Conservation (phyloP, 2,113 vertebrate genomes). For the Vimba vimba region DNA sequence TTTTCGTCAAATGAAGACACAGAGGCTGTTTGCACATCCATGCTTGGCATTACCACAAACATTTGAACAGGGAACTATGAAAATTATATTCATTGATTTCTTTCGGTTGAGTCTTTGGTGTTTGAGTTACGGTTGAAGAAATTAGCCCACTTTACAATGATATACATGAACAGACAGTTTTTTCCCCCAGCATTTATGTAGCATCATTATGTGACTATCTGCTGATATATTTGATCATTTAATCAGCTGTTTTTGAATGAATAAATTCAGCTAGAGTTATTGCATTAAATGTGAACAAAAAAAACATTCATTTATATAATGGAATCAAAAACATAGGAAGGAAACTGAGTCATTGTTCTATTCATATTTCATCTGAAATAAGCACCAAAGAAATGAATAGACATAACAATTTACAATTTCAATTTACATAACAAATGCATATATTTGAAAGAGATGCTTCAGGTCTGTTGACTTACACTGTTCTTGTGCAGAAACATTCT, state of each 20-base stretch:
- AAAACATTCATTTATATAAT: not conserved
- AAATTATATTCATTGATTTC: slow-evolving; percentile 73
- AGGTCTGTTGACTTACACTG: not conserved
- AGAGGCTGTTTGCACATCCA: slow-evolving; percentile 66
- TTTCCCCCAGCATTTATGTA: slow-evolving; percentile 20
- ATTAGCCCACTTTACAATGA: slow-evolving; percentile 61
- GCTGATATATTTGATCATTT: not conserved
- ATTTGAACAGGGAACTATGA: slow-evolving; percentile 62
- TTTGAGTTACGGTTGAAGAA: slow-evolving; percentile 69
- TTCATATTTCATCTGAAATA: not conserved
- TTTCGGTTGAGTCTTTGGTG: slow-evolving; percentile 66
- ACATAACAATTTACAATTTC: too few relatives aligned
- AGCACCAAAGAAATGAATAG: not conserved
- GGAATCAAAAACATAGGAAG: not conserved
- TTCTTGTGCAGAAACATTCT: not conserved
- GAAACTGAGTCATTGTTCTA: not conserved
- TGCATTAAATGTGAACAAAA: not conserved
- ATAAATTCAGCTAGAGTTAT: not conserved
- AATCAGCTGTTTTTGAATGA: too few relatives aligned
- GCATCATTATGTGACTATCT: not conserved
- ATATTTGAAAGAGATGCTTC: not conserved
- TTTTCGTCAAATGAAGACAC: slow-evolving; percentile 69
- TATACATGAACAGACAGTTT: slow-evolving; percentile 7
- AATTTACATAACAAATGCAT: slow-evolving; percentile 14
- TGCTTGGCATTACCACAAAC: slow-evolving; percentile 61